These are phyloP conservation scores for Apamea monoglypha DNA, from an alignment of 2,888 invertebrate genomes.

Conservation along the genomic window DNA sequence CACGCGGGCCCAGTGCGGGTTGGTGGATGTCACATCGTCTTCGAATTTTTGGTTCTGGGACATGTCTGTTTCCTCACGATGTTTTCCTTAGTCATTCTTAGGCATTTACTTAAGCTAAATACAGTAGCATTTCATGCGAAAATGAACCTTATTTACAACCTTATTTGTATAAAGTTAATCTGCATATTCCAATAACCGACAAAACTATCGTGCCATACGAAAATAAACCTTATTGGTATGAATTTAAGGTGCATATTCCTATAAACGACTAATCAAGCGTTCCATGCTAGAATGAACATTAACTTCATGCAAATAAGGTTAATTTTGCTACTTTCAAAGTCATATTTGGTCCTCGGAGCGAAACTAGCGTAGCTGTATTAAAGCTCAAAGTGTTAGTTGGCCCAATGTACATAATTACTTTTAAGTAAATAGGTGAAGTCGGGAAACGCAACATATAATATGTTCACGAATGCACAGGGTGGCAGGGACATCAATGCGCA, in stretches of 20 bases:
- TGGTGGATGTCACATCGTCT: not conserved
- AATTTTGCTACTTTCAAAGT: not conserved
- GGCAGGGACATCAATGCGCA: not conserved
- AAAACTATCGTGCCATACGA: not conserved
- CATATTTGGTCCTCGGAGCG: constrained; percentile 15
- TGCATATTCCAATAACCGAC: not conserved
- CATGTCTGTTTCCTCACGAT: not conserved
- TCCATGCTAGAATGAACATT: not conserved
- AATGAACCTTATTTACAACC: constrained; percentile 12
- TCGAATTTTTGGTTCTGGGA: not conserved
- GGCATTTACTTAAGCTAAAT: not conserved
- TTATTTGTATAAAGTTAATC: not conserved
- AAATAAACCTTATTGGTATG: constrained; percentile 1
- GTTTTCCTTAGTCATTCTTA: not conserved
- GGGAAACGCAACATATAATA: constrained; percentile 16
- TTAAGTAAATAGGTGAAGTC: constrained; percentile 28
- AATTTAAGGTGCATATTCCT: too few species aligned
- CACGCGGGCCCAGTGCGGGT: not conserved
- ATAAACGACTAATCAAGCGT: not conserved
- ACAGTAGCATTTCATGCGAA: not conserved
- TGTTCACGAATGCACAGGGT: constrained; percentile 8
- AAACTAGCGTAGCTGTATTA: constrained; percentile 2
- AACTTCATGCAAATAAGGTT: not conserved
- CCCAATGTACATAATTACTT: constrained; percentile 52
- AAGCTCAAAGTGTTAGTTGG: constrained; percentile 49